Percentiles rank a stretch among this genome's conserved stretches.
These are phyloP conservation scores for Callorhinus ursinus DNA, from an alignment of 2,113 vertebrate species.

Conservation along the genomic window DNA sequence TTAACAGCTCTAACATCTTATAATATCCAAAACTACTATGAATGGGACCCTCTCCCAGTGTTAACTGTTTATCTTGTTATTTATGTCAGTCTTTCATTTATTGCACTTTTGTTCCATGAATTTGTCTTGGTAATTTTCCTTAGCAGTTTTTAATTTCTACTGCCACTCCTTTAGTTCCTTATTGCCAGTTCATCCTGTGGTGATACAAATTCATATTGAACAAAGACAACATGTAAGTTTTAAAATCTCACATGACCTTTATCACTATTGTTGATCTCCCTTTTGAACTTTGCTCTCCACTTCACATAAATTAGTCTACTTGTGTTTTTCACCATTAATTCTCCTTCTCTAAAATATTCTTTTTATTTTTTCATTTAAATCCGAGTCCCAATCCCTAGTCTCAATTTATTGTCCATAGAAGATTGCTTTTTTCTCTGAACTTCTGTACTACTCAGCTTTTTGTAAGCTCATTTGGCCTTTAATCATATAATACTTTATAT, in stretches of 20 bases:
- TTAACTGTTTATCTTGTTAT: not conserved
- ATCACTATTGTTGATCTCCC: not conserved
- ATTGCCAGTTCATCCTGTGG: not conserved
- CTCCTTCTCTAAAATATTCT: not conserved
- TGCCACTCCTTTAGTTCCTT: not conserved
- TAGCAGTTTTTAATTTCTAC: not conserved
- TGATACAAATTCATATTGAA: constrained; percentile 4
- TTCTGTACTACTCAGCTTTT: not conserved
- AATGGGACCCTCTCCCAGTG: not conserved
- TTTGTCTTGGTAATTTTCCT: not conserved
- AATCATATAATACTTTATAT: not conserved
- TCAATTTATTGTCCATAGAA: not conserved
- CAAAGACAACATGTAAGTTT: not conserved
- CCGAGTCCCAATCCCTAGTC: not conserved
- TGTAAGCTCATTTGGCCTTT: not conserved
- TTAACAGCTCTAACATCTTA: not conserved
- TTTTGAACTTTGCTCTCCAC: not conserved
- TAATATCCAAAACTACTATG: not conserved
- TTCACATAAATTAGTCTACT: not conserved
- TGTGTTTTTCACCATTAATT: not conserved
- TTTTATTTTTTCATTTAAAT: constrained; percentile 33
- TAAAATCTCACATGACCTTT: not conserved
- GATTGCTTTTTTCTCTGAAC: not conserved
- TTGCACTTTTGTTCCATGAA: not conserved
- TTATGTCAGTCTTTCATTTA: not conserved